A percentile compares a stretch with the other conserved stretches of the same genome.
phyloP scores from a whole-genome alignment of 2,888 invertebrate genomes.

The Andrena chrysosceles region DNA sequence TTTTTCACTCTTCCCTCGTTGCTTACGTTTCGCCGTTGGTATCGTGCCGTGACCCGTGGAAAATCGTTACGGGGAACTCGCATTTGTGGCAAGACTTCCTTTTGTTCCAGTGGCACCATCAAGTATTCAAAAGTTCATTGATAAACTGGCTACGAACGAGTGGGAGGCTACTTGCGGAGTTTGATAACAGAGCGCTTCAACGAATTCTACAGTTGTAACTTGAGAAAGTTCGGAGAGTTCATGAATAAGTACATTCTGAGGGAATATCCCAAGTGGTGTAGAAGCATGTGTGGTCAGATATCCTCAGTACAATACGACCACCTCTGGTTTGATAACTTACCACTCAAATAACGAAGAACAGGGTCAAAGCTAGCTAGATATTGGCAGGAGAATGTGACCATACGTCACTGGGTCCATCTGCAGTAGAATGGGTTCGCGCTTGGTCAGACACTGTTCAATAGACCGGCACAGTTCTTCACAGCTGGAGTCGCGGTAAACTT shows the following conservation, averaged over 20 bases:
- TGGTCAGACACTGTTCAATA: neutral
- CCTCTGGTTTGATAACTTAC: neutral
- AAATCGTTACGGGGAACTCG: conserved; percentile 37
- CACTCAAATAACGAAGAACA: neutral
- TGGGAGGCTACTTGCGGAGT: neutral
- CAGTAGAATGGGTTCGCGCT: conserved; percentile 10
- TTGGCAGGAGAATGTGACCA: neutral
- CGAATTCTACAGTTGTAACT: no score
- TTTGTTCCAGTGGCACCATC: neutral
- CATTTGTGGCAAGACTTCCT: neutral
- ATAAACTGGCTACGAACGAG: no score
- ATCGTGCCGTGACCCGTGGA: conserved; percentile 8
- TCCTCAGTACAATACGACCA: neutral
- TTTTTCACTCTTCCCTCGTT: conserved; percentile 29
- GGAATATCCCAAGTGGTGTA: neutral
- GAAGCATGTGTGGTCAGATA: neutral
- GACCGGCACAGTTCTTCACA: conserved; percentile 1
- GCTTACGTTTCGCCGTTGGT: conserved; percentile 29
- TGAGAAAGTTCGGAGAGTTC: no score
- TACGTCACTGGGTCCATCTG: neutral
- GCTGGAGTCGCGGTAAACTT: no score
- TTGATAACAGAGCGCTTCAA: neutral
- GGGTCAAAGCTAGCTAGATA: neutral
- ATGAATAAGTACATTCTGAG: no score
- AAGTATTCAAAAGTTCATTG: no score